Percentiles rank a stretch among this genome's conserved stretches.
Evolutionary conservation across 2,797 vertebrate species (phyloP).

Genomic region (Mus minutoides): DNA sequence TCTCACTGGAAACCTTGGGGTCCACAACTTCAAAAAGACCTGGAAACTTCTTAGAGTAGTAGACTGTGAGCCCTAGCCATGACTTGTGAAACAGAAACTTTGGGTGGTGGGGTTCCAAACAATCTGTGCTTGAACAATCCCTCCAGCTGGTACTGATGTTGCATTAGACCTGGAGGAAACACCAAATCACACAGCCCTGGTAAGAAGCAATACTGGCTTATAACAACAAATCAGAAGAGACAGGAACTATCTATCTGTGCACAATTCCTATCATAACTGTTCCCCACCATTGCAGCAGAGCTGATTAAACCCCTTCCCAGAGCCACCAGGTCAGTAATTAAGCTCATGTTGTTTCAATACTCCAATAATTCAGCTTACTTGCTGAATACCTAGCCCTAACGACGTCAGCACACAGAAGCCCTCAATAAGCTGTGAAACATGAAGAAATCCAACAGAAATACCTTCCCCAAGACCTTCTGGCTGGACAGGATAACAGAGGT

Average conservation of each 20-base stretch:
- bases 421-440: neutral
- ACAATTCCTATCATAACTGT: neutral
- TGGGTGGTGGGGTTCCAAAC: fast-evolving
- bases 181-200: neutral
- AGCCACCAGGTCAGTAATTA: neutral
- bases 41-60: neutral
- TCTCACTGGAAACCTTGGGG: neutral
- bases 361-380: neutral
- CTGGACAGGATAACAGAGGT: neutral
- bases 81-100: neutral
- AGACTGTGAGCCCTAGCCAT: neutral
- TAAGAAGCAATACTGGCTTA: neutral
- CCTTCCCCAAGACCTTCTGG: conserved; percentile 25
- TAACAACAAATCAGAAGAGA: neutral
- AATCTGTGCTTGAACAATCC: neutral
- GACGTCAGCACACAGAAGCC: neutral
- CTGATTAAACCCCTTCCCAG: neutral
- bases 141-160: neutral
- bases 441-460: conserved; percentile 13
- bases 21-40: too few species aligned
- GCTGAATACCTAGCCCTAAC: neutral
- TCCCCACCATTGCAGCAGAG: neutral
- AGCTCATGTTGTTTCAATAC: neutral
- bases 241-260: neutral
- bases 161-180: neutral